Evolutionary conservation across 2,797 vertebrate species (phyloP).

Genomic region (Amniataba percoides): DNA sequence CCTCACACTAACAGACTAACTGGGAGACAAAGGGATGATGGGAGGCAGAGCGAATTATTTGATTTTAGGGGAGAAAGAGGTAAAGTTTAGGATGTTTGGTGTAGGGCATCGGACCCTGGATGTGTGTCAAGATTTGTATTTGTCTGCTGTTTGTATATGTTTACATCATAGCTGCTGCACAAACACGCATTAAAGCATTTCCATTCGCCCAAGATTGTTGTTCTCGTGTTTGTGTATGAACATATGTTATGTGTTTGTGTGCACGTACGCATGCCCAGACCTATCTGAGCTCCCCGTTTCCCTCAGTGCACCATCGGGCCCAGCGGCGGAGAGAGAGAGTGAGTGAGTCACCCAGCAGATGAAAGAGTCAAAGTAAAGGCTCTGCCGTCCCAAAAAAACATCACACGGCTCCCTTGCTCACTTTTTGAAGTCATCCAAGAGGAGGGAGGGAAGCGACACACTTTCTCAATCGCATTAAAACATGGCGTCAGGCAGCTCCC

Average conservation of each 20-base stretch:
- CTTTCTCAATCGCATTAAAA: slow-evolving; percentile 84
- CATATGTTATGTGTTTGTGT: slow-evolving; percentile 56
- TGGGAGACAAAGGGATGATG: slow-evolving; percentile 80
- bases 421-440: slow-evolving; percentile 82
- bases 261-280: slow-evolving; percentile 55
- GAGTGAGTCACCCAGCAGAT: slow-evolving; percentile 81
- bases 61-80: slow-evolving; percentile 79
- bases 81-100: slow-evolving; percentile 54
- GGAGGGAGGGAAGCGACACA: slow-evolving; percentile 81
- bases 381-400: slow-evolving; percentile 81
- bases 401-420: slow-evolving; percentile 80
- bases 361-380: slow-evolving; percentile 84
- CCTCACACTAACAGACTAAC: slow-evolving; percentile 88
- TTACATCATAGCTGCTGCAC: slow-evolving; percentile 46
- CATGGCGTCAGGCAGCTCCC: slow-evolving; percentile 80
- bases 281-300: slow-evolving; percentile 63
- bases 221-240: slow-evolving; percentile 36
- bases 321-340: slow-evolving; percentile 56
- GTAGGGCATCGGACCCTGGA: slow-evolving; percentile 9
- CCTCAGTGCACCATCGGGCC: slow-evolving; percentile 73
- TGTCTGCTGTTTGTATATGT: slow-evolving; percentile 41
- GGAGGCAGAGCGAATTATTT: slow-evolving; percentile 89
- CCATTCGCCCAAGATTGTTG: slow-evolving; percentile 25
- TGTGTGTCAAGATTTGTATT: slow-evolving; percentile 30
- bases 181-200: slow-evolving; percentile 41